Evolutionary conservation across 1,140 invertebrate genomes (phyloP).

Genomic region (Neomicropteryx cornuta): DNA sequence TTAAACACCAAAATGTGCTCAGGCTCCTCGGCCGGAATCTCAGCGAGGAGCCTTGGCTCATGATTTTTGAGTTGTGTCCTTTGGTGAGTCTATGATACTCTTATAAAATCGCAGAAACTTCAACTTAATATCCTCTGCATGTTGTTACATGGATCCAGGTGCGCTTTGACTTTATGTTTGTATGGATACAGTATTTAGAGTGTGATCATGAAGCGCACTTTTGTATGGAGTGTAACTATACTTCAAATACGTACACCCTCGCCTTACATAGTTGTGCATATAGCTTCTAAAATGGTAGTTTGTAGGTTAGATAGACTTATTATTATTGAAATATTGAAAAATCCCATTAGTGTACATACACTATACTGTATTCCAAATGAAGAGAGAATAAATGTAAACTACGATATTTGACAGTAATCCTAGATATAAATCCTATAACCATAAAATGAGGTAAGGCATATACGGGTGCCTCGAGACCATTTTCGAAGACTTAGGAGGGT

Average conservation of each 20-base stretch:
- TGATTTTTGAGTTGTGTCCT: constrained; percentile 49
- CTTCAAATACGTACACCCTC: background rate
- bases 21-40: constrained; percentile 41
- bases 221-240: background rate
- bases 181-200: background rate
- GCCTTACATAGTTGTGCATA: no score
- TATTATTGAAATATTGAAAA: no score
- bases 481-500: no score
- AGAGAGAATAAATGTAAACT: no score
- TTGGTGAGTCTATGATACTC: constrained; percentile 24
- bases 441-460: no score
- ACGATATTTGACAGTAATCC: no score
- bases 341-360: no score
- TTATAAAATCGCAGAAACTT: background rate
- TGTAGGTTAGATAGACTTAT: no score
- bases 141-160: background rate
- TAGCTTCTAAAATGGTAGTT: no score
- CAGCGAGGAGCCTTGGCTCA: constrained; percentile 47
- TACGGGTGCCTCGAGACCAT: no score
- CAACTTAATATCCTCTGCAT: background rate
- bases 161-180: background rate
- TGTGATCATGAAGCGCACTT: background rate
- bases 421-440: no score
- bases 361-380: no score
- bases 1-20: constrained; percentile 45